phyloP scores from a whole-genome alignment of 2,888 invertebrate genomes.

The Gastracanthus pulcherrimus region DNA sequence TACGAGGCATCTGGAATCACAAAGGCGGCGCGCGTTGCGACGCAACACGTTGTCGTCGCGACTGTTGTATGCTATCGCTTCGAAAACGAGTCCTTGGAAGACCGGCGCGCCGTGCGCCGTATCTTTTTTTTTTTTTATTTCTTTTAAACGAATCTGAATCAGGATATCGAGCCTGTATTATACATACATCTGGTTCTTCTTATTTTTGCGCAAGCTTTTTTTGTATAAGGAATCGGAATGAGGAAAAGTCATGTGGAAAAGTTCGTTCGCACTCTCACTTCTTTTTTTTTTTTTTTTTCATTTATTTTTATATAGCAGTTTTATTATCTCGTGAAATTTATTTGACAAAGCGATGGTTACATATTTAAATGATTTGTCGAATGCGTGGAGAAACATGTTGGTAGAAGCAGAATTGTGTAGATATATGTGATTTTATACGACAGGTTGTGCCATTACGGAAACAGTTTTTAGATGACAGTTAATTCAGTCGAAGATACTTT shows the following conservation, averaged over 20 bases:
- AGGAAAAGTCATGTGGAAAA: slow-evolving; percentile 48
- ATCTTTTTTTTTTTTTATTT: slow-evolving; percentile 41
- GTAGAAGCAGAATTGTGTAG: not conserved
- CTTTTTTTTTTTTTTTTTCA: slow-evolving; percentile 51
- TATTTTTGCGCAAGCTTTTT: slow-evolving; percentile 34
- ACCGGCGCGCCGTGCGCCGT: slow-evolving; percentile 2
- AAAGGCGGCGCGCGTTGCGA: slow-evolving; percentile 47
- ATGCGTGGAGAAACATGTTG: not conserved
- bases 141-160: slow-evolving; percentile 41
- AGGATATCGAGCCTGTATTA: slow-evolving; percentile 42
- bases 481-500: not conserved
- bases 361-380: slow-evolving; percentile 28
- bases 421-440: not conserved
- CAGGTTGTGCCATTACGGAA: too few species aligned
- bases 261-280: slow-evolving; percentile 34
- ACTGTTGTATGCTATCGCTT: slow-evolving; percentile 18
- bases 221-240: slow-evolving; percentile 49
- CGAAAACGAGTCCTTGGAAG: slow-evolving; percentile 34
- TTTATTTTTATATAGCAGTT: slow-evolving; percentile 44
- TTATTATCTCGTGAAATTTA: slow-evolving; percentile 41
- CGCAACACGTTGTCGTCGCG: slow-evolving; percentile 58
- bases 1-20: slow-evolving; percentile 63
- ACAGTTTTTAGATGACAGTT: too few species aligned
- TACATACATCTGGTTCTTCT: slow-evolving; percentile 15
- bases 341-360: slow-evolving; percentile 42